A percentile compares a stretch with the other conserved stretches of the same genome.
These are phyloP conservation scores for Vireo altiloquus DNA, from an alignment of 2,113 vertebrate species.

Conservation along the genomic window DNA sequence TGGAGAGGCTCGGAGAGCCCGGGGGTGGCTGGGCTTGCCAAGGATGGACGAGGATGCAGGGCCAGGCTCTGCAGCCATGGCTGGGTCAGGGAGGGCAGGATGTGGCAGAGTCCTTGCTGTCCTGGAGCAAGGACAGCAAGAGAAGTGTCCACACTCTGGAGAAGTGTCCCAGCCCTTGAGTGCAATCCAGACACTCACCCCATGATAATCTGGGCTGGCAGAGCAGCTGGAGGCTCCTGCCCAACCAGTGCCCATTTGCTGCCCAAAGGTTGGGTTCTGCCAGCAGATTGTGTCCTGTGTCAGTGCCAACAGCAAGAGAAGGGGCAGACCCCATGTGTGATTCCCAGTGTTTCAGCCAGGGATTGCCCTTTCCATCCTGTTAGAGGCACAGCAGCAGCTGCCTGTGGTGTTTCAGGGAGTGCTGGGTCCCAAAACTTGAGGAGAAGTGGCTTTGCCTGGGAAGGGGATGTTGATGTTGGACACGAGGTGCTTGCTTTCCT, in stretches of 20 bases:
- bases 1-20: not conserved
- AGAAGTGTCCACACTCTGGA: too few relatives aligned
- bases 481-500: not conserved
- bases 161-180: not conserved
- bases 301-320: not conserved
- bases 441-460: not conserved
- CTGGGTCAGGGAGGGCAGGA: not conserved
- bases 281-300: not conserved
- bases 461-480: not conserved
- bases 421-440: not conserved
- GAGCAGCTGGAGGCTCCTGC: not conserved
- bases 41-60: not conserved
- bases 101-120: not conserved
- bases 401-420: fast-evolving
- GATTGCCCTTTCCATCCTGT: fast-evolving
- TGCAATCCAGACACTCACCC: fast-evolving
- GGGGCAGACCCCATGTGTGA: not conserved
- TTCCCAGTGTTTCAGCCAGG: not conserved
- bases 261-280: not conserved
- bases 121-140: not conserved
- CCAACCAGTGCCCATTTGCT: fast-evolving
- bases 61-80: fast-evolving
- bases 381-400: not conserved
- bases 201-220: fast-evolving
- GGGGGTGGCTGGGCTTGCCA: not conserved